phyloP scores from a whole-genome alignment of 1,140 invertebrate genomes.

The Apis laboriosa region DNA sequence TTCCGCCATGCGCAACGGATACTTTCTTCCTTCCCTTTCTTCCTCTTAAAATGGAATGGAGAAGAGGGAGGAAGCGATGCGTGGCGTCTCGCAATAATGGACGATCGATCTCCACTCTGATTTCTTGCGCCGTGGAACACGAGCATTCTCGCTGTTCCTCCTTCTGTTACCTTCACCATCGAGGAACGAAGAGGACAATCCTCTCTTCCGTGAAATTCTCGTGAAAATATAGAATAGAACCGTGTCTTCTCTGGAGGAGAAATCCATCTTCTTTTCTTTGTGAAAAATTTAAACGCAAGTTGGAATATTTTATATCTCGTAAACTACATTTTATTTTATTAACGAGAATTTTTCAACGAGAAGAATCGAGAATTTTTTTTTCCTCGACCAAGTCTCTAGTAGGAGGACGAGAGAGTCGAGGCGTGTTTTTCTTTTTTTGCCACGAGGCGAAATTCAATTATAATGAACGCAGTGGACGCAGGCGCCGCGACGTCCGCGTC shows the following conservation, averaged over 20 bases:
- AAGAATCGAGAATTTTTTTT: too few species aligned
- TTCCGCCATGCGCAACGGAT: conserved; percentile 39
- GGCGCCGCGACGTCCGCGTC: conserved; percentile 70
- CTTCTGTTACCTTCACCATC: too few species aligned
- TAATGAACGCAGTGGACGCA: conserved; percentile 60
- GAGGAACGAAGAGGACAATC: too few species aligned
- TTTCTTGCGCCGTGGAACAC: conserved; percentile 58
- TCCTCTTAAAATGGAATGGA: conserved; percentile 38
- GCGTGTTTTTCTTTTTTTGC: conserved; percentile 26
- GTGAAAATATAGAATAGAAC: background rate
- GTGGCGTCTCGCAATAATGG: conserved; percentile 31
- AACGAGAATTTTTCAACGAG: too few species aligned
- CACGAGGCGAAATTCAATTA: conserved; percentile 44
- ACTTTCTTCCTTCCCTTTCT: conserved; percentile 6
- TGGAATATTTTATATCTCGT: too few species aligned
- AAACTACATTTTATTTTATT: too few species aligned
- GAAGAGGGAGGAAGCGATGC: conserved; percentile 39
- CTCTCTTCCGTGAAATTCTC: too few species aligned
- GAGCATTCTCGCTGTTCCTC: conserved; percentile 55
- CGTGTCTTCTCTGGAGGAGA: too few species aligned
- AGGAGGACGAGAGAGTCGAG: background rate
- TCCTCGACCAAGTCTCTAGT: too few species aligned
- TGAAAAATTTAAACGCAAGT: too few species aligned
- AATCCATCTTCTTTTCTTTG: too few species aligned
- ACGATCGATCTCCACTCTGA: conserved; percentile 39